Base-by-base conservation (phyloP, 2,888 invertebrate species). In the Vanessa cardui region DNA sequence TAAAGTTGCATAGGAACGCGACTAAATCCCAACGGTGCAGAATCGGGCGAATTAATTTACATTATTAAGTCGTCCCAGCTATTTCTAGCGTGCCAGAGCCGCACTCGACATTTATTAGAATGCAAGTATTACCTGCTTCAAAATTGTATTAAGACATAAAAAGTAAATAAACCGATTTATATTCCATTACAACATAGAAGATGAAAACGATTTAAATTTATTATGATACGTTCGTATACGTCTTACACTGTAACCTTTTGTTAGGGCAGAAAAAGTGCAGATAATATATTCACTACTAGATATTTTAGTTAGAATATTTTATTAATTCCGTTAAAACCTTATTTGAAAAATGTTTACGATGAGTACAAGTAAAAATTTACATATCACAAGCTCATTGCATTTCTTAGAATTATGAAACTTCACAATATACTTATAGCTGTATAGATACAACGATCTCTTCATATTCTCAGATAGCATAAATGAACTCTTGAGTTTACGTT, bases 21-120 rank as follows among this genome's bases (percentile, higher is more conserved):
- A 77, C 83, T 83, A 82, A 80, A 80, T 80, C 79, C 76, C 79
- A 83, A 82, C 83, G 81, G 82, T 84, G 81, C 75, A 76, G 83
- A 85, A 82, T 83, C 83, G 76, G 79, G 79, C 76, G 83, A 83
- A 84, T 83, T 82, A 81, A 87, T 89, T 87, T 85, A 84, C 87
- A 87, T 87, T 86, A 84, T 84, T 85, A 85, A 83, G 80, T 81
- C 79, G 82, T 79, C 79, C 78, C 75, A 77, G 78, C 82, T 86
- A 88, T 86, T 85, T 82, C 81, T 81, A 82, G 77, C 74, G 56
- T 72, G 71, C 73, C 82, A 82, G 80, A 73, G 77, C 75, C 72
- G 82, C 72, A 80, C 78, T 78, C 52, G 44, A 60, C 70, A 64
- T 58, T 60, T 64, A 68, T 73, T 72, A 62, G 70, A 66, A 66